Conservation (phyloP, 2,888 invertebrate genomes). For the Nephrotoma appendiculata region DNA sequence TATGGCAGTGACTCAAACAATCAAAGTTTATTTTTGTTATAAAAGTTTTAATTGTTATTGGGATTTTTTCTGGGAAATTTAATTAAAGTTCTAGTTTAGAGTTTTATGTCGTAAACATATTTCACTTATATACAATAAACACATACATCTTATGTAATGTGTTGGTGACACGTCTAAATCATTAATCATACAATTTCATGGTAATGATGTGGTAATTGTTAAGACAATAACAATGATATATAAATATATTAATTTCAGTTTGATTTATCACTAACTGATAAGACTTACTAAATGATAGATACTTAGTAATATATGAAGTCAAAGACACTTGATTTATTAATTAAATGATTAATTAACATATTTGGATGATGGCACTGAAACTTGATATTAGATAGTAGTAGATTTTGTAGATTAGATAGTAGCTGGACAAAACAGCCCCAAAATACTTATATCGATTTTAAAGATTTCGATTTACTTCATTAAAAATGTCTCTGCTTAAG, state of each 20-base stretch:
- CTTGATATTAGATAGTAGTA: too few species aligned
- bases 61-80: not conserved
- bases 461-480: too few species aligned
- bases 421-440: too few species aligned
- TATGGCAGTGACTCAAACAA: not conserved
- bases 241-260: not conserved
- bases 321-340: not conserved
- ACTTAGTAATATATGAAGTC: not conserved
- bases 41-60: not conserved
- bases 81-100: not conserved
- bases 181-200: not conserved
- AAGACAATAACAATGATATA: not conserved
- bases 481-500: too few species aligned
- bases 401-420: too few species aligned
- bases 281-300: not conserved
- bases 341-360: not conserved
- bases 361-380: too few species aligned
- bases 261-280: not conserved
- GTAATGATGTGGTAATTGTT: not conserved
- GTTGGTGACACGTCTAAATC: not conserved
- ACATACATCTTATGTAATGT: not conserved
- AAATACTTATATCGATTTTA: too few species aligned
- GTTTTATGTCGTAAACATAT: not conserved
- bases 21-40: not conserved
- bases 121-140: not conserved